Evolutionary conservation across 1,140 invertebrate genomes (phyloP), one percentile per base, ranked within the genome.

Genomic region (Thaumetopoea pityocampa): DNA sequence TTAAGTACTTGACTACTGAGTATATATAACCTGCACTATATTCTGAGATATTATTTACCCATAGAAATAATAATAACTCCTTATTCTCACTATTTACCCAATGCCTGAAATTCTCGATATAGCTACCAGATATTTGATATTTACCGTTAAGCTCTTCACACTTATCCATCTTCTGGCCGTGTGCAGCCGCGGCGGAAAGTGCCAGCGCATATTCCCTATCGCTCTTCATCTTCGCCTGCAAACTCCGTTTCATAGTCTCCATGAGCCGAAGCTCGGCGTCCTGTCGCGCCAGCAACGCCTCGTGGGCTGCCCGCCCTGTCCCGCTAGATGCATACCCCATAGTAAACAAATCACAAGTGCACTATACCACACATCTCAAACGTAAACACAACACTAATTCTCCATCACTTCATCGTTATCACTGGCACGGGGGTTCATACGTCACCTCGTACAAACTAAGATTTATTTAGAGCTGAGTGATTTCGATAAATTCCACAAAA

Each of bases 181-280:
- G 93, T 22, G 88, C 85, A 7, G 93, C 92, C 1, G 96, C 89
- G 2, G 92, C 89, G 23, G 90, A 90, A 16, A 98, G 88, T 0
- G 93, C 91, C 1, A 92, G 86, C 0, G 95, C 94, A 80, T 97
- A 97, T 56, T 97, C 95, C 34, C 93, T 87, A 76, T 98, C 96
- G 67, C 92, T 95, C 78, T 96, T 96, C 63, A 96, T 90, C 77
- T 96, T 94, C 18, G 91, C 89, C 34, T 91, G 87, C 8, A 98
- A 85, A 62, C 94, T 95, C 26, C 94, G 85, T 50, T 93, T 92
- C 90, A 98, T 95, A 38, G 91, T 92, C 67, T 97, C 96, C 81
- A 98, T 88, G 5, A 98, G 89, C 42, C 94, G 89, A 15, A 98
- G 88, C 79, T 98, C 96, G 5, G 94, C 94, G 76, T 98, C 96